These are phyloP conservation scores for Diglossa brunneiventris DNA, from an alignment of 2,113 vertebrate genomes.

Conservation along the genomic window DNA sequence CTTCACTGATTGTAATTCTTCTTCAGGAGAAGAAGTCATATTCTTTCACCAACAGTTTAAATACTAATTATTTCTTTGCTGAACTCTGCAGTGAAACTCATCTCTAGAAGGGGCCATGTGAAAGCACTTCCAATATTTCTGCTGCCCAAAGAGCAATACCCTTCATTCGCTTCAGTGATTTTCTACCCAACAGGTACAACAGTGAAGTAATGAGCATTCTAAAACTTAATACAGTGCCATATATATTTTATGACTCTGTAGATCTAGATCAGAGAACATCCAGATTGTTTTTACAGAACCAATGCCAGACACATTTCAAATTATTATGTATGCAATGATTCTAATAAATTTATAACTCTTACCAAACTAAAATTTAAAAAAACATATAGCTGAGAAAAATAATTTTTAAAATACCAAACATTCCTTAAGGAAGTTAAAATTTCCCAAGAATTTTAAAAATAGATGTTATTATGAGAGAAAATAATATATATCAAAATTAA, in stretches of 20 bases:
- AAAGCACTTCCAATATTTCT: conserved; percentile 57
- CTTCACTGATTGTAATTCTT: conserved; percentile 30
- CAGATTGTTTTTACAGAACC: conserved; percentile 56
- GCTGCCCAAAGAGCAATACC: conserved; percentile 52
- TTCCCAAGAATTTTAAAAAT: background rate
- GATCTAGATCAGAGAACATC: conserved; percentile 58
- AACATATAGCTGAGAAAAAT: background rate
- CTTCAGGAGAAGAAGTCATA: background rate
- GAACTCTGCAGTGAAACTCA: conserved; percentile 9
- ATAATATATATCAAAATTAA: background rate
- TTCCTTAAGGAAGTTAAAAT: background rate
- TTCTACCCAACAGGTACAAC: conserved; percentile 59
- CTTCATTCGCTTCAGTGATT: conserved; percentile 29
- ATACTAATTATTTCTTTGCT: conserved; percentile 57
- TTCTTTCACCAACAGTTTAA: conserved; percentile 14
- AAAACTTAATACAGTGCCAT: conserved; percentile 59
- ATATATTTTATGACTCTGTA: conserved; percentile 54
- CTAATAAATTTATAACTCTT: background rate
- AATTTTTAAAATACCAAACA: background rate
- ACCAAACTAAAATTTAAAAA: background rate
- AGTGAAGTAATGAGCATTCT: conserved; percentile 52
- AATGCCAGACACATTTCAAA: conserved; percentile 29
- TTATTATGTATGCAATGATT: background rate
- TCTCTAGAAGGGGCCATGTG: background rate
- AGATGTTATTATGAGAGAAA: background rate